Evolutionary conservation across 2,888 invertebrate species (phyloP).

Genomic region (Ectemnius cavifrons): DNA sequence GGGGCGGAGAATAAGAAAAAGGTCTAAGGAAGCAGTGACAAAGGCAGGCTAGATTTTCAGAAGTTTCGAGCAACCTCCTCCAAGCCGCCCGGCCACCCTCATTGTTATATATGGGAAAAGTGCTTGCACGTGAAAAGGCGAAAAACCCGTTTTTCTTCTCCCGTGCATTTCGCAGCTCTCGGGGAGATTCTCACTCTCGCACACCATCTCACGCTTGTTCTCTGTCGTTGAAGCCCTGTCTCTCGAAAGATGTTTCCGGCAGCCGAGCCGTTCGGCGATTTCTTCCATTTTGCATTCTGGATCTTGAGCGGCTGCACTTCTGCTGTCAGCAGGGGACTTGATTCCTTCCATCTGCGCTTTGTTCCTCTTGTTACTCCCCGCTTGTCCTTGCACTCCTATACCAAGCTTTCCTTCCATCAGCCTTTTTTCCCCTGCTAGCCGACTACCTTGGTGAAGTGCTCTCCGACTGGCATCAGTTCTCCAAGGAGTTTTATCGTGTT

Average conservation of each 20-base stretch:
- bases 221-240: background rate
- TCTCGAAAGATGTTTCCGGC: slow-evolving; percentile 21
- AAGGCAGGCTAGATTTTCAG: slow-evolving; percentile 37
- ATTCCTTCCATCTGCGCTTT: background rate
- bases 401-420: background rate
- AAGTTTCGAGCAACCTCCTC: slow-evolving; percentile 35
- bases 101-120: slow-evolving; percentile 47
- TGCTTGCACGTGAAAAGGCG: slow-evolving; percentile 21
- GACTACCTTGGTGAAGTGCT: background rate
- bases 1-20: background rate
- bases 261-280: slow-evolving; percentile 24
- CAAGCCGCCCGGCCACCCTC: slow-evolving; percentile 29
- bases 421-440: background rate
- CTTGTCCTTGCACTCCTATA: background rate
- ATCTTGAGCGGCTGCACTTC: background rate
- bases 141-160: slow-evolving; percentile 39
- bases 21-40: slow-evolving; percentile 1
- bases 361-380: slow-evolving; percentile 1
- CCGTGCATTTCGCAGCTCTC: slow-evolving; percentile 14
- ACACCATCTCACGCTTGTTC: background rate
- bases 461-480: background rate
- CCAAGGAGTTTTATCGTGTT: slow-evolving; percentile 3
- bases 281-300: slow-evolving; percentile 16
- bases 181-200: background rate
- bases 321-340: background rate